phyloP scores from a whole-genome alignment of 1,140 invertebrate genomes.

The Octopus sinensis region DNA sequence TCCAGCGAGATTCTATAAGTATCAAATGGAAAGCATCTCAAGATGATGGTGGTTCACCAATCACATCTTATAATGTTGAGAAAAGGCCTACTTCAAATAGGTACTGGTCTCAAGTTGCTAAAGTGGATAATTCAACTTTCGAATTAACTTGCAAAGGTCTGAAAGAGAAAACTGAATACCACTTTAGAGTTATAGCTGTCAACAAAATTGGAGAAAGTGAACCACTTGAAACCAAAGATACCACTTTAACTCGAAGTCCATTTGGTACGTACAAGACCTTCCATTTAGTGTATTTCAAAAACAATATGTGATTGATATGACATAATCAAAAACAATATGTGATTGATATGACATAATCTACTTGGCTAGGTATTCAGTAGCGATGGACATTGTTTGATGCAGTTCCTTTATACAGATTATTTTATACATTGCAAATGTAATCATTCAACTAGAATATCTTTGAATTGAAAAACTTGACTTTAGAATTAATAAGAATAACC shows the following conservation, averaged over 20 bases:
- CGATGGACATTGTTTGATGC: too few species aligned
- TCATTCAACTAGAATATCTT: too few species aligned
- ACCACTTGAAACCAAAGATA: slow-evolving; percentile 73
- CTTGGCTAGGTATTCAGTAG: too few species aligned
- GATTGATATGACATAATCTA: too few species aligned
- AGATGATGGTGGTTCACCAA: slow-evolving; percentile 82
- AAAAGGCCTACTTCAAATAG: slow-evolving; percentile 69
- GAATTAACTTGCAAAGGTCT: not conserved
- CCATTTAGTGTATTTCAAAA: too few species aligned
- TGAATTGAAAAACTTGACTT: too few species aligned
- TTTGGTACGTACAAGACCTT: slow-evolving; percentile 43
- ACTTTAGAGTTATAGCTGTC: slow-evolving; percentile 84
- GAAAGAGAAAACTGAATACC: slow-evolving; percentile 82
- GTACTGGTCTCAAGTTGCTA: slow-evolving; percentile 7
- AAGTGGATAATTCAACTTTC: not conserved
- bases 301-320: too few species aligned
- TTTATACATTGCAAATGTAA: too few species aligned
- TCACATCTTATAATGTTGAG: slow-evolving; percentile 94
- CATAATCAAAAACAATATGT: too few species aligned
- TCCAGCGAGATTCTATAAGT: slow-evolving; percentile 56
- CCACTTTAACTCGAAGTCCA: slow-evolving; percentile 50
- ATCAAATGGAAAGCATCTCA: slow-evolving; percentile 67
- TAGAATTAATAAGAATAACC: too few species aligned
- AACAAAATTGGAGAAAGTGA: slow-evolving; percentile 77
- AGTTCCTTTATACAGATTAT: too few species aligned